These are phyloP conservation scores for Camponotus pennsylvanicus DNA, from an alignment of 1,140 invertebrate species.

Conservation along the genomic window DNA sequence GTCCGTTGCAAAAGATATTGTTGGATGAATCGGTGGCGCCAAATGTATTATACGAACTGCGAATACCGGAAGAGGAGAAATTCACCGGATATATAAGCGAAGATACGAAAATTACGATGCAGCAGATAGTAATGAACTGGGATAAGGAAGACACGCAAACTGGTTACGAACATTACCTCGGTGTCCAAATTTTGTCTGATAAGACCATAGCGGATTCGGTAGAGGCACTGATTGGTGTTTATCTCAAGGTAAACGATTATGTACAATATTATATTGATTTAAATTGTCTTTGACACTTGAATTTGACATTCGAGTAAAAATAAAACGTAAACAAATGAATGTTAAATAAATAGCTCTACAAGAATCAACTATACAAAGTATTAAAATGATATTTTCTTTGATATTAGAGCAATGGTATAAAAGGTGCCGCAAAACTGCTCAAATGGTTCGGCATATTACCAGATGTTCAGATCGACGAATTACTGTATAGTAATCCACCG, in stretches of 20 bases:
- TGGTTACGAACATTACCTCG: constrained; percentile 84
- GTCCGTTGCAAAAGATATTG: constrained; percentile 75
- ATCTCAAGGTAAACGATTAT: constrained; percentile 87
- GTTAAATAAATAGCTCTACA: neutral
- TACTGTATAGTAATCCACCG: constrained; percentile 77
- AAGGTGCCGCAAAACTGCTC: constrained; percentile 89
- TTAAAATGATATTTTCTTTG: neutral
- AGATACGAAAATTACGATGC: constrained; percentile 65
- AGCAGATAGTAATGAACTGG: constrained; percentile 74
- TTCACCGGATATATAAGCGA: constrained; percentile 80
- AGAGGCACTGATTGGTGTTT: constrained; percentile 94
- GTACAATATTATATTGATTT: neutral
- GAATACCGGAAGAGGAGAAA: constrained; percentile 82
- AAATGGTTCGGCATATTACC: constrained; percentile 91
- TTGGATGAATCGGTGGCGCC: constrained; percentile 77
- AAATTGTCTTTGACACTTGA: neutral
- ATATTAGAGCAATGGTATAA: constrained; percentile 85
- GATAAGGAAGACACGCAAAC: constrained; percentile 75
- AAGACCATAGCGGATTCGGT: constrained; percentile 93
- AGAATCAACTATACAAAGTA: neutral
- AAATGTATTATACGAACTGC: constrained; percentile 84
- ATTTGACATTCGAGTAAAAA: neutral
- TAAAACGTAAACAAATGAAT: neutral
- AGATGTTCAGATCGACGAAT: constrained; percentile 80
- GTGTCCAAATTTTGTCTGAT: constrained; percentile 86